Base-by-base conservation (phyloP, 2,797 vertebrate genomes). In the Triplophysa yarkandensis region DNA sequence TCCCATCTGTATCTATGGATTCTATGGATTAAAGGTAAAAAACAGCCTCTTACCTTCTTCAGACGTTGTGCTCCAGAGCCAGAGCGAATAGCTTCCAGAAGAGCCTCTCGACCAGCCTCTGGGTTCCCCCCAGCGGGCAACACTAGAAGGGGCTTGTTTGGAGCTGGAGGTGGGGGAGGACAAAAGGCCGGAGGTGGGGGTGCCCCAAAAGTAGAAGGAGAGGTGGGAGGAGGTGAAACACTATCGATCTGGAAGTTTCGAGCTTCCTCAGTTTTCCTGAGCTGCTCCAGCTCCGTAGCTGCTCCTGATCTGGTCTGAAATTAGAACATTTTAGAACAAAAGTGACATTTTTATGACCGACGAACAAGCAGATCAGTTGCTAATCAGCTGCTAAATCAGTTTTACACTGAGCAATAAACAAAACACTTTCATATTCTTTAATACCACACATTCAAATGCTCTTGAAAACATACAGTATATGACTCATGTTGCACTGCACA, bases 11-110 rank as follows among this genome's bases (percentile, higher is more conserved):
- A 43, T 43, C 0, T 39, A 39, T 3, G 11, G 13, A n/a, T n/a
- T 39, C 36, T 13, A 36, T 2, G 34, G 2, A 36, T 36, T 2
- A 10, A 36, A 39, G 11, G 13, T 11, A 11, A 16, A 17, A 14
- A 23, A 30, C n/a, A 65, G 19, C 8, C 13, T 30, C 28, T 84
- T 92, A 98, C 97, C 95, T 95, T 99, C 89, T 90, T 94, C 68
- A 98, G 86, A 63, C 87, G 91, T 10, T 93, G 92, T 0, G 94
- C 95, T 34, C 94, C 96, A 4, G 92, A 87, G 76, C 97, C 96
- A 0, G 96, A 95, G 73, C 96, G 95, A 81, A 98, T 99, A 54
- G 95, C 95, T 34, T 97, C 95, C 91, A 98, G 67, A 48, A 99
- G 84, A 41, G 94, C 95, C 81, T 94, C 91, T 74, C 95, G 91